Evolutionary conservation across 2,888 invertebrate genomes (phyloP).

Genomic region (Lepidochrysops patricia): DNA sequence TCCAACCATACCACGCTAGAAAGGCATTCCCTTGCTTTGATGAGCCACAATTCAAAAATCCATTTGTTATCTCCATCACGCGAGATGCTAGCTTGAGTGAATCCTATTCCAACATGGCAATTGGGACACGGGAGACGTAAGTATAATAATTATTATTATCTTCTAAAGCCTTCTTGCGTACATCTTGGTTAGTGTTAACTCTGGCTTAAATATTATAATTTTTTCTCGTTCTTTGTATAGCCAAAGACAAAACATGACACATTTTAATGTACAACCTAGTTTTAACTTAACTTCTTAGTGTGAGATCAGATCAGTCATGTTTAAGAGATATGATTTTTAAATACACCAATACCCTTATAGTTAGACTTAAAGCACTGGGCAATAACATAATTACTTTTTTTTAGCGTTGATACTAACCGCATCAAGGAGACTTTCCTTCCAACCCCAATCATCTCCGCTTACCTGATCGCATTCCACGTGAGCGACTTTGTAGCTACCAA

Average conservation of each 20-base stretch:
- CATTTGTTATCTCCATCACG: conserved; percentile 79
- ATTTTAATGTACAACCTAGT: no score
- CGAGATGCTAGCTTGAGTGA: conserved; percentile 65
- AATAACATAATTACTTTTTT: not conserved
- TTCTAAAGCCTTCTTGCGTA: no score
- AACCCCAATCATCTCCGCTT: conserved; percentile 84
- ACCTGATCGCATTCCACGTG: conserved; percentile 89
- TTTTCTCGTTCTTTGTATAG: no score
- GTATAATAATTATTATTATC: no score
- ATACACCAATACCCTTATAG: no score
- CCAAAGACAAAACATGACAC: no score
- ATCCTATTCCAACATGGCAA: conserved; percentile 80
- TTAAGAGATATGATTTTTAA: no score
- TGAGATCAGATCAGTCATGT: no score
- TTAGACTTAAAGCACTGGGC: not conserved
- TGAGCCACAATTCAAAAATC: conserved; percentile 87
- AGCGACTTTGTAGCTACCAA: conserved; percentile 77
- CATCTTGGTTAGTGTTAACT: no score
- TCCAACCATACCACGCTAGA: conserved; percentile 84
- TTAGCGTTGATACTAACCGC: conserved; percentile 26
- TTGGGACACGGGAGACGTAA: conserved; percentile 41
- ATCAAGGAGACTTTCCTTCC: conserved; percentile 63
- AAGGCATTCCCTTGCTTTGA: conserved; percentile 92
- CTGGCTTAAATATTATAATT: no score
- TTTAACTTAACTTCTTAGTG: no score